These are phyloP conservation scores for Apotomis turbidana DNA, from an alignment of 2,888 invertebrate species.

Conservation along the genomic window DNA sequence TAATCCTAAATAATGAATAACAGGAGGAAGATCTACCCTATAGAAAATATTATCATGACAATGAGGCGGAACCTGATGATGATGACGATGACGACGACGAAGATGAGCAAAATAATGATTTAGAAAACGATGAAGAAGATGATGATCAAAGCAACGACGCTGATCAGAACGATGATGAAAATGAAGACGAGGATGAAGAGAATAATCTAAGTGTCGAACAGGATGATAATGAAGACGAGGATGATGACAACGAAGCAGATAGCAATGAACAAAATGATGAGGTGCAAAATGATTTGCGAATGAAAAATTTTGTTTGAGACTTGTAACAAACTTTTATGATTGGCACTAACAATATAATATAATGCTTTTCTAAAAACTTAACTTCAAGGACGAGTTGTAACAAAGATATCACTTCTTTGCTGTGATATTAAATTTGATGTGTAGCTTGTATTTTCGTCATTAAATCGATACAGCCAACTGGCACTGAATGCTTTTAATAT, in stretches of 20 bases:
- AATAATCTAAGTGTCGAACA: conserved; percentile 47
- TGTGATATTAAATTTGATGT: neutral
- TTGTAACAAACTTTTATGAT: conserved; percentile 50
- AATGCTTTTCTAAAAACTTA: conserved; percentile 53
- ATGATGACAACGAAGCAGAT: conserved; percentile 38
- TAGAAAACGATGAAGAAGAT: conserved; percentile 43
- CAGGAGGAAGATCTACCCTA: conserved; percentile 50
- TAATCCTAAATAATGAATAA: conserved; percentile 33
- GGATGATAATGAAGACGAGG: conserved; percentile 61
- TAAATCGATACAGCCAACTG: neutral
- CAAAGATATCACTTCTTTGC: conserved; percentile 5
- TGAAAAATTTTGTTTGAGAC: conserved; percentile 44
- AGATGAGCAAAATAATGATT: conserved; percentile 54
- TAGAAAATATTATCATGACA: conserved; percentile 44
- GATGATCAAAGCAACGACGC: conserved; percentile 51
- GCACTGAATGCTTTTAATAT: neutral
- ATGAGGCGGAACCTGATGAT: conserved; percentile 52
- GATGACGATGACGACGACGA: conserved; percentile 53
- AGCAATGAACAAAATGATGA: conserved; percentile 47
- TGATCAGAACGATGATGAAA: conserved; percentile 52
- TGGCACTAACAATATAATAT: conserved; percentile 65
- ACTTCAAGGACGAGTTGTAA: conserved; percentile 9
- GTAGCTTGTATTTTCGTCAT: neutral
- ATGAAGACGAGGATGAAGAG: conserved; percentile 47
- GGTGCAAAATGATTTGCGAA: conserved; percentile 57